These are phyloP conservation scores for Leptestheria dahalacensis DNA, from an alignment of 1,140 invertebrate species.

Conservation along the genomic window DNA sequence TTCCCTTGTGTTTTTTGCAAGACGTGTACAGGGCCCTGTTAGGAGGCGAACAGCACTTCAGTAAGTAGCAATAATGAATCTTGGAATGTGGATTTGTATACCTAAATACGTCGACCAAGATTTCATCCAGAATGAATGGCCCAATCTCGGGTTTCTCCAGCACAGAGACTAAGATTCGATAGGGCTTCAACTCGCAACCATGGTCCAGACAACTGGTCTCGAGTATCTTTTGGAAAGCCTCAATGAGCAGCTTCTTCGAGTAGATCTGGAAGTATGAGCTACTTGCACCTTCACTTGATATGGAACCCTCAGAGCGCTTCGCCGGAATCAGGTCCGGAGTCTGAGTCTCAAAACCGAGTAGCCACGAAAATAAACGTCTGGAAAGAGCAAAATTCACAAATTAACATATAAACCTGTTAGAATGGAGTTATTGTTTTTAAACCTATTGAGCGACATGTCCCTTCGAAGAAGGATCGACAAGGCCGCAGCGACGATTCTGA, in stretches of 20 bases:
- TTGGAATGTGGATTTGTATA: conserved; percentile 22
- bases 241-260: conserved; percentile 49
- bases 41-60: conserved; percentile 10
- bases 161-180: conserved; percentile 68
- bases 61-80: conserved; percentile 11
- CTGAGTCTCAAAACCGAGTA: conserved; percentile 53
- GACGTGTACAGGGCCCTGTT: conserved; percentile 36
- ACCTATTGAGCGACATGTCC: conserved; percentile 83
- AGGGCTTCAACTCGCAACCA: conserved; percentile 57
- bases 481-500: conserved; percentile 59
- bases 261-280: conserved; percentile 55
- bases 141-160: conserved; percentile 82
- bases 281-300: conserved; percentile 23
- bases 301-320: conserved; percentile 25
- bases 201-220: conserved; percentile 39
- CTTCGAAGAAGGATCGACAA: conserved; percentile 67
- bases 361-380: conserved; percentile 66
- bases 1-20: conserved; percentile 22
- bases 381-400: conserved; percentile 17
- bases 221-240: conserved; percentile 44
- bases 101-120: conserved; percentile 72
- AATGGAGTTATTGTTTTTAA: neutral
- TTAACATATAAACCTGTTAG: neutral
- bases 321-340: conserved; percentile 32
- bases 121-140: conserved; percentile 64